A percentile compares a stretch with the other conserved stretches of the same genome.
Evolutionary conservation across 2,888 invertebrate genomes (phyloP).

Genomic region (Stomorhina lunata): DNA sequence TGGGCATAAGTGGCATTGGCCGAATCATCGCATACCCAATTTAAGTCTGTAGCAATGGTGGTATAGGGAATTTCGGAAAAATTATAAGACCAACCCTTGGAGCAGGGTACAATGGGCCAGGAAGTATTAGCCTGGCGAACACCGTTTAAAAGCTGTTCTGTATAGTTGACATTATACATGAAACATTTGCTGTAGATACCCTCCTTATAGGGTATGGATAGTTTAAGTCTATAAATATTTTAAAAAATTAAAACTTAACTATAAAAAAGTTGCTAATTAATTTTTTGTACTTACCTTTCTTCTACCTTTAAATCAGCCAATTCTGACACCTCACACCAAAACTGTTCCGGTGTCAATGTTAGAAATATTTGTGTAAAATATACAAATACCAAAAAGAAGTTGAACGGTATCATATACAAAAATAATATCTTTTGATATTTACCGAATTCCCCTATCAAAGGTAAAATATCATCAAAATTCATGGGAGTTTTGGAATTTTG

Average conservation of each 20-base stretch:
- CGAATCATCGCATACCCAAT: constrained; percentile 91
- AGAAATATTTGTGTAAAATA: constrained; percentile 94
- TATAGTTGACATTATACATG: constrained; percentile 88
- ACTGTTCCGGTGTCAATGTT: constrained; percentile 87
- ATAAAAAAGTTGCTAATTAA: not conserved
- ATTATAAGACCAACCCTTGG: constrained; percentile 90
- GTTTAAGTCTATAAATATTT: constrained; percentile 82
- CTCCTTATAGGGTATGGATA: constrained; percentile 85
- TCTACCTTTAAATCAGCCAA: constrained; percentile 84
- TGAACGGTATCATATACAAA: constrained; percentile 90
- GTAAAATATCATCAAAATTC: constrained; percentile 91
- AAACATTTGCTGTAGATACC: constrained; percentile 84
- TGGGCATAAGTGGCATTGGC: constrained; percentile 87
- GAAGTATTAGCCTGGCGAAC: constrained; percentile 83
- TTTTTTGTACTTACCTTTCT: constrained; percentile 83
- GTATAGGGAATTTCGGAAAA: constrained; percentile 87
- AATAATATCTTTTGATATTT: constrained; percentile 90
- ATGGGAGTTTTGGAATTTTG: constrained; percentile 72
- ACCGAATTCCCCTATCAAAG: constrained; percentile 92
- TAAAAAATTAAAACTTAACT: not conserved
- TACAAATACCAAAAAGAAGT: constrained; percentile 91
- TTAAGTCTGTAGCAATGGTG: constrained; percentile 90
- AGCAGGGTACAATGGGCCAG: constrained; percentile 85
- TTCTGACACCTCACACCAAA: constrained; percentile 90
- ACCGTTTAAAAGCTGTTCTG: constrained; percentile 80